phyloP scores from a whole-genome alignment of 35 echinoderm and acorn worm genomes.

The Apostichopus japonicus region DNA sequence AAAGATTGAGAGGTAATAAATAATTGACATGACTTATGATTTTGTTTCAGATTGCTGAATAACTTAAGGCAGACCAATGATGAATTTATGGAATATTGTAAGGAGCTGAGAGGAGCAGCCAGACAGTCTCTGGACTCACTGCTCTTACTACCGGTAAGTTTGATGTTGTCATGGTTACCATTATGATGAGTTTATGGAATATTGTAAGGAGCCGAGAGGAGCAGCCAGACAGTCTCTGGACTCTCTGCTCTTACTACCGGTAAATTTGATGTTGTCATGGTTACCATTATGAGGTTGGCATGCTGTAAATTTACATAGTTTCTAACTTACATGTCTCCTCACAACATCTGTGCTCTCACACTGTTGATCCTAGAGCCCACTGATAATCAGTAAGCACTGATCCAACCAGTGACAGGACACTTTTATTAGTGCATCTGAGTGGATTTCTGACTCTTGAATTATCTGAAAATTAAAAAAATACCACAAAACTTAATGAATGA shows the following conservation, averaged over 20 bases:
- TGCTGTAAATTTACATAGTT: no score
- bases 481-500: no score
- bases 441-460: no score
- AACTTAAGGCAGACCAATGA: constrained; percentile 63
- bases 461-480: no score
- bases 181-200: constrained; percentile 67
- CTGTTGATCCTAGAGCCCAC: no score
- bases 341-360: no score
- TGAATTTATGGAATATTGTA: constrained; percentile 79
- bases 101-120: constrained; percentile 75
- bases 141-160: constrained; percentile 88
- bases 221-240: constrained; percentile 85
- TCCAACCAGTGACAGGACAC: no score
- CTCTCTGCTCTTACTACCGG: constrained; percentile 82
- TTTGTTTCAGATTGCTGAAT: constrained; percentile 61
- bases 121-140: constrained; percentile 90
- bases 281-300: not conserved
- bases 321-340: no score
- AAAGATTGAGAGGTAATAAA: not conserved
- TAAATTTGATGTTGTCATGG: constrained; percentile 16
- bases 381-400: no score
- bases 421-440: no score
- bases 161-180: not conserved
- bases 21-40: not conserved
- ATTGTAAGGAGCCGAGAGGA: constrained; percentile 73